phyloP scores from a whole-genome alignment of 2,888 invertebrate species.

The Syrphus vitripennis region DNA sequence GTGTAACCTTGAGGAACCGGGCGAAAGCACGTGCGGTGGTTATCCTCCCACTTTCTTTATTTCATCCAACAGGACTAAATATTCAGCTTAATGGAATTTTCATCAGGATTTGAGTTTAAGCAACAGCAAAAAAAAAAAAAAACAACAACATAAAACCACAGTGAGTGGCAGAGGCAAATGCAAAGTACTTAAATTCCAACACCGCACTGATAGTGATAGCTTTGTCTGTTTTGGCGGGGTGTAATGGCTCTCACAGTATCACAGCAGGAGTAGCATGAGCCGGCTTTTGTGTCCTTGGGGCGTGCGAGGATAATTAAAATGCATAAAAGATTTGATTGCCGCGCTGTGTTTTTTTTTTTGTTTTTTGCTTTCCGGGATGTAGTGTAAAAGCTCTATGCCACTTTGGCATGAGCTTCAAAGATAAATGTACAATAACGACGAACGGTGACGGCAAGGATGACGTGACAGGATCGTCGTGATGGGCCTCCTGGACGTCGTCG shows the following conservation, averaged over 20 bases:
- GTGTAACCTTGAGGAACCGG: slow-evolving; percentile 39
- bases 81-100: slow-evolving; percentile 53
- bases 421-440: no score
- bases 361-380: slow-evolving; percentile 16
- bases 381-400: slow-evolving; percentile 18
- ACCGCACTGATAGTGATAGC: slow-evolving; percentile 39
- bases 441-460: neutral
- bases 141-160: neutral
- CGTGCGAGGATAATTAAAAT: slow-evolving; percentile 60
- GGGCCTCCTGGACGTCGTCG: slow-evolving; percentile 22
- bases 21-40: neutral
- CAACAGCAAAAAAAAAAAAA: slow-evolving; percentile 4
- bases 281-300: slow-evolving; percentile 36
- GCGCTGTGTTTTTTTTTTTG: slow-evolving; percentile 5
- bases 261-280: neutral
- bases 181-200: slow-evolving; percentile 25
- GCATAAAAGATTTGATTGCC: slow-evolving; percentile 65
- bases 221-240: slow-evolving; percentile 1
- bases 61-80: slow-evolving; percentile 30
- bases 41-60: neutral
- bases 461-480: neutral
- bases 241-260: neutral
- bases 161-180: neutral
- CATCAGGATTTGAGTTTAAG: slow-evolving; percentile 47
- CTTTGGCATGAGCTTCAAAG: neutral